These are phyloP conservation scores for Lanius collurio DNA, from an alignment of 2,113 vertebrate species.

Conservation along the genomic window DNA sequence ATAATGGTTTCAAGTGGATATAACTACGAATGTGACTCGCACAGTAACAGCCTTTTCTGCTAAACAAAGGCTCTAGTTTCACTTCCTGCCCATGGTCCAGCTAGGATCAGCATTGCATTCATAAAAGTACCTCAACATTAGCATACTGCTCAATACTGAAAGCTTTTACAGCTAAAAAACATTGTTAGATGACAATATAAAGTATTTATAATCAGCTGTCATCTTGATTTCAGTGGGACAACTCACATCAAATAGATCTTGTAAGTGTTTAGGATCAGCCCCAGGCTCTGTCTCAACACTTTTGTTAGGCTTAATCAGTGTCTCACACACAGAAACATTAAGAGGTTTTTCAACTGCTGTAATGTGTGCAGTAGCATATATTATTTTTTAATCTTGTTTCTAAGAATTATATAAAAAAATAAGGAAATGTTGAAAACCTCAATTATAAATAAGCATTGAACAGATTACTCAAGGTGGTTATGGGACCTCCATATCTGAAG, in stretches of 20 bases:
- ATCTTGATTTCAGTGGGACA: conserved; percentile 25
- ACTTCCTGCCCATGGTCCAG: background rate
- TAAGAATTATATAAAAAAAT: background rate
- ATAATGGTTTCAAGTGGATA: background rate
- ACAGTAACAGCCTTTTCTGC: background rate
- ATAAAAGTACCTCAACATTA: background rate
- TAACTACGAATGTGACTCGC: background rate
- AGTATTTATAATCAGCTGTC: conserved; percentile 34
- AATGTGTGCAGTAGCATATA: background rate
- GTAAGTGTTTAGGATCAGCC: conserved; percentile 26
- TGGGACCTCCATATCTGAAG: background rate
- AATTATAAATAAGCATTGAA: background rate
- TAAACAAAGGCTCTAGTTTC: background rate
- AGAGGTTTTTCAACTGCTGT: background rate
- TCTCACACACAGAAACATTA: background rate
- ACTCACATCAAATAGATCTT: conserved; percentile 20
- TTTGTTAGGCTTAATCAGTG: conserved; percentile 8
- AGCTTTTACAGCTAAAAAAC: background rate
- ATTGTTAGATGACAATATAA: background rate
- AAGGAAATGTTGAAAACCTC: background rate
- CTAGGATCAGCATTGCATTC: background rate
- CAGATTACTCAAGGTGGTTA: background rate
- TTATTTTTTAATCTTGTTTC: background rate
- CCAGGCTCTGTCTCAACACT: conserved; percentile 15
- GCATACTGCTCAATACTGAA: background rate